Percentiles rank a stretch among this genome's conserved stretches.
These are phyloP conservation scores for Cynocephalus volans DNA, from an alignment of 2,113 vertebrate species.

Conservation along the genomic window DNA sequence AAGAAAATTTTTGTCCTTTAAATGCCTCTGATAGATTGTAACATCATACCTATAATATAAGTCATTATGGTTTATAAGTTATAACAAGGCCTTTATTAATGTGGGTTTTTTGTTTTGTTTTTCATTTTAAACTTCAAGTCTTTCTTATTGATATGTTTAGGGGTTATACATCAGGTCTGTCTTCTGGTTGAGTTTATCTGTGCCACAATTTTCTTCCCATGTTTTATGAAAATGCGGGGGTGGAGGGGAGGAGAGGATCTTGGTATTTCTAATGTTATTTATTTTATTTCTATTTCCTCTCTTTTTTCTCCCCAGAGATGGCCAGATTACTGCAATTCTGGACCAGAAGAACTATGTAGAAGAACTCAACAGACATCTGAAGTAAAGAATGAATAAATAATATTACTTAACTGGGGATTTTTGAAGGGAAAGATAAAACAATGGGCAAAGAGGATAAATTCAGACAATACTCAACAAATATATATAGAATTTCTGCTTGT, in stretches of 20 bases:
- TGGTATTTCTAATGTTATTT: constrained; percentile 22
- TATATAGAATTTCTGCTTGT: background rate
- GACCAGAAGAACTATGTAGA: constrained; percentile 99
- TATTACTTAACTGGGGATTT: constrained; percentile 12
- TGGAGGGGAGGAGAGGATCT: background rate
- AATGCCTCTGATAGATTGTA: background rate
- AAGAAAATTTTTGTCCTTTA: constrained; percentile 39
- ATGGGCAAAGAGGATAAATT: background rate
- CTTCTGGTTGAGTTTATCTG: background rate
- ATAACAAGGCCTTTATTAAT: background rate
- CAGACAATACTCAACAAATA: background rate
- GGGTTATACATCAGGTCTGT: background rate
- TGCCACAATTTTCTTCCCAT: background rate
- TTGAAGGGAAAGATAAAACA: background rate
- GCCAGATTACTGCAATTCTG: constrained; percentile 98
- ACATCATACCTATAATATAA: background rate
- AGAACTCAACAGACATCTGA: constrained; percentile 98
- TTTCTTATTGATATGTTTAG: background rate
- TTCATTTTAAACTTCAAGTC: background rate
- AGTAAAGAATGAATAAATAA: constrained; percentile 87
- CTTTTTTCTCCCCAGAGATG: constrained; percentile 89
- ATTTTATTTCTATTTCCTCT: constrained; percentile 32
- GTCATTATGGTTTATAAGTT: background rate
- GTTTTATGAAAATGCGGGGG: constrained; percentile 8
- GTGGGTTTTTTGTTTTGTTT: background rate